These are phyloP conservation scores for Drosophila parabipectinata DNA, from an alignment of 1,140 invertebrate species.

Conservation along the genomic window DNA sequence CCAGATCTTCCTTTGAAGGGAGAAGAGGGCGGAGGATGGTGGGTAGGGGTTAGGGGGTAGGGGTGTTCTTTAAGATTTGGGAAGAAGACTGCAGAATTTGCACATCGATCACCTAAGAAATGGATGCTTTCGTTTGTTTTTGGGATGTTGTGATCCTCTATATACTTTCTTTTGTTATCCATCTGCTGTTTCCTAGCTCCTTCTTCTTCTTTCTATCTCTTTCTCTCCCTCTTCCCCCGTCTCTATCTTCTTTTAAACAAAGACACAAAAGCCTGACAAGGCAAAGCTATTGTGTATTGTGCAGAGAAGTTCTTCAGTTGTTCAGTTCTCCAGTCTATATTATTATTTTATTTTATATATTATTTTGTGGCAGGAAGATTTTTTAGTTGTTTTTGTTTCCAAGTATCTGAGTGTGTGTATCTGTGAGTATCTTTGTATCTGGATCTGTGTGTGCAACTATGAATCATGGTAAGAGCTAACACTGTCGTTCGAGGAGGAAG, in stretches of 20 bases:
- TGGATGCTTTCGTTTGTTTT: not conserved
- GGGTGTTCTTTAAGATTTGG: not conserved
- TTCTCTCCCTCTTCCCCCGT: not conserved
- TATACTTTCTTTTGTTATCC: not conserved
- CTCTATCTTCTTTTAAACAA: not conserved
- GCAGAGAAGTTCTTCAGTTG: slow-evolving; percentile 12
- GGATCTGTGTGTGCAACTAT: slow-evolving; percentile 53
- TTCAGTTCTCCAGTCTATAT: slow-evolving; percentile 15
- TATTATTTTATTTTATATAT: slow-evolving; percentile 13
- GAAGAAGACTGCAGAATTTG: slow-evolving; percentile 15
- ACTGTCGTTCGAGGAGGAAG: slow-evolving; percentile 7
- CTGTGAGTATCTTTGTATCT: not conserved
- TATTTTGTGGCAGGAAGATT: slow-evolving; percentile 9
- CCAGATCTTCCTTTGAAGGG: not conserved
- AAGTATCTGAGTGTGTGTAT: not conserved
- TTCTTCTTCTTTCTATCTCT: too few species aligned
- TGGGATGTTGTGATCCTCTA: not conserved
- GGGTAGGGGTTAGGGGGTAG: not conserved
- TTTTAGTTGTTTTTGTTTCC: slow-evolving; percentile 2
- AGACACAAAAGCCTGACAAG: slow-evolving; percentile 48
- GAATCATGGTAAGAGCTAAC: slow-evolving; percentile 74
- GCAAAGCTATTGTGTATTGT: slow-evolving; percentile 36
- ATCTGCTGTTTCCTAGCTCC: not conserved
- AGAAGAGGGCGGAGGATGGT: slow-evolving; percentile 1
- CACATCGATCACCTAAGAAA: slow-evolving; percentile 34